Evolutionary conservation across 2,888 invertebrate genomes (phyloP).

Genomic region (Microdon myrmicae): DNA sequence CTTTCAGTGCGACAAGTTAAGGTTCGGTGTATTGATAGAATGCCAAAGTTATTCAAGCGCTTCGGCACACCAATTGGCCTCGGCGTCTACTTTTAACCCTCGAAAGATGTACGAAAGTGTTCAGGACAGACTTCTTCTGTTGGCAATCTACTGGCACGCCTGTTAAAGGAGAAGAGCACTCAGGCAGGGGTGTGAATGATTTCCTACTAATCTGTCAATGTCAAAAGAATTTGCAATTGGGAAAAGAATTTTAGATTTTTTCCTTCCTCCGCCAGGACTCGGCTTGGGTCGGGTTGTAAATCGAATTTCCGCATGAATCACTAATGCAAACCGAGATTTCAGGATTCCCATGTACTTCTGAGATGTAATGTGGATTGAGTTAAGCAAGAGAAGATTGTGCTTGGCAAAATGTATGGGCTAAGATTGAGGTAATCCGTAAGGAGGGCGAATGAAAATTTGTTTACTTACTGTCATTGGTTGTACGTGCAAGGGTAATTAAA

Average conservation of each 20-base stretch:
- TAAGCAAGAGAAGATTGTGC: too few relatives aligned
- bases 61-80: slow-evolving; percentile 23
- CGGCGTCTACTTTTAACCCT: slow-evolving; percentile 4
- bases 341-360: slow-evolving; percentile 9
- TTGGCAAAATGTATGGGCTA: too few relatives aligned
- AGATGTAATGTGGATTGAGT: too few relatives aligned
- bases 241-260: slow-evolving; percentile 2
- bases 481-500: too few relatives aligned
- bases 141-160: slow-evolving; percentile 5
- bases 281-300: slow-evolving; percentile 18
- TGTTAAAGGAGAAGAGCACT: slow-evolving; percentile 3
- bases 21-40: slow-evolving; percentile 21
- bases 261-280: background rate
- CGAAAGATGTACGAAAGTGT: background rate
- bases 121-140: slow-evolving; percentile 3
- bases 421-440: too few relatives aligned
- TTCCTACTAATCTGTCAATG: slow-evolving; percentile 39
- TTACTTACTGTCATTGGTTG: too few relatives aligned
- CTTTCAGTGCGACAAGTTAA: background rate
- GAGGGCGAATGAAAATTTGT: too few relatives aligned
- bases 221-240: slow-evolving; percentile 26
- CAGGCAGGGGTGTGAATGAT: slow-evolving; percentile 23
- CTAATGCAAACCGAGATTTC: slow-evolving; percentile 19
- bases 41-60: slow-evolving; percentile 19
- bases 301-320: slow-evolving; percentile 22